Base-by-base conservation (phyloP, 1,140 invertebrate genomes). In the Hormaphis cornu region DNA sequence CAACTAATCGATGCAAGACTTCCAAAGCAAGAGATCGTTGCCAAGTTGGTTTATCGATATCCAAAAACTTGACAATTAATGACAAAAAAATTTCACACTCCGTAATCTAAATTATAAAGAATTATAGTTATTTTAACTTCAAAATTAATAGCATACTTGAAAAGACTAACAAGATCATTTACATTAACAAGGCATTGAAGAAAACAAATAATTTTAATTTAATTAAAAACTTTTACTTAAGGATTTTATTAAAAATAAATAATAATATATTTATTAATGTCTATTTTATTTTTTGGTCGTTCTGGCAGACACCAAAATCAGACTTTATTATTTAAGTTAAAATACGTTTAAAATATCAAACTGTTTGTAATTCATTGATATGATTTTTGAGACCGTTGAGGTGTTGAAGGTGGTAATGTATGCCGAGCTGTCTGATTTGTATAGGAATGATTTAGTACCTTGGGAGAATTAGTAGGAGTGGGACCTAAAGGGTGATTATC, bases 51-150 rank as follows among this genome's bases (percentile, higher is more conserved):
- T 97, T 96, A 75, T 98, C 96, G 12, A 90, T 89, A 80, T 98
- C 95, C 76, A 99, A 78, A 81, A 98, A 98, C 78, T 98, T 97
- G 5, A 98, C 91, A 40, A 98, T 89, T 35, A 98, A 80, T 1
- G 95, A 97, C 48, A 98, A 81, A 79, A 99, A 98, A 75, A 99
- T 98, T 81, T 99, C 97, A 80, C 95, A 97, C 79, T 99, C 96
- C 5, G 95, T 98, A 20, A 92, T 85, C 91, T 93, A 75, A 82
- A 78, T 52, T 72, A 54, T 73, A 73, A 24, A 50, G 73, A 59
- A 71, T 37, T 28, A 54, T 66, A 61, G 48, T 69, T 53, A 56
- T 46, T 71, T 35, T 26, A 52, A 44, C 71, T 53, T 72, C 69
- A 70, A 28, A 58, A 50, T 28, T 40, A 71, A 35, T 18, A 61